Evolutionary conservation across 2,888 invertebrate species (phyloP), one percentile per base, ranked within the genome.

Genomic region (Athrips mouffetella): DNA sequence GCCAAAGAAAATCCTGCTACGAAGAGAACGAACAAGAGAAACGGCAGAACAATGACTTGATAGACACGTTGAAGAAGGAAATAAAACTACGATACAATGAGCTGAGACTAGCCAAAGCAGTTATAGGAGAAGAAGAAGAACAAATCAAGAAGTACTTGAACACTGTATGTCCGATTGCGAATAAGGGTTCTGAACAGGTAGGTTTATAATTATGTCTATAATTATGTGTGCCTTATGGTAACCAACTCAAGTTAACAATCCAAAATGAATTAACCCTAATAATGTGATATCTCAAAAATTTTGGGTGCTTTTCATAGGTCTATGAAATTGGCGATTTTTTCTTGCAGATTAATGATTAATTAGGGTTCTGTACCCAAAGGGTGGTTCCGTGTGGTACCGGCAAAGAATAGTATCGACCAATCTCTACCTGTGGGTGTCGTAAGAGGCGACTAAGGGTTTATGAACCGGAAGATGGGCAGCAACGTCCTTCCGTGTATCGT

Each of bases 1-100:
- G 96, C 7, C 95, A 95, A 82, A 91, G 95, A 60, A 95, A 94
- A 65, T 95, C 96, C 0, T 91, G 94, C 52, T 94, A 92, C 61
- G 95, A 95, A 73, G 94, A 95, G 71, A 93, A 93, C 74, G 94
- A 94, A 65, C 91, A 92, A 3, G 94, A 93, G 67, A 92, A 92
- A 58, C 92, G 92, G 62, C 90, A 91, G 53, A 94, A 94, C 70
- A 87, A 89, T 49, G 93, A 94, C 48, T 91, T 92, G 49, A 93
- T 96, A 54, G 76, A 90, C 20, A 89, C 91, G 2, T 73, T 96
- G 18, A 96, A 95, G 74, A 94, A 92, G 62, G 93, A 94, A 62
- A 91, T 94, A 41, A 92, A 92, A 58, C 82, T 91, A 49, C 73
- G 94, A 11, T 87, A 92, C 0, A 67, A 82, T 8, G 91, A 92